Evolutionary conservation across 2,888 invertebrate genomes (phyloP), one percentile per base, ranked within the genome.

Genomic region (Epinotia brunnichana): DNA sequence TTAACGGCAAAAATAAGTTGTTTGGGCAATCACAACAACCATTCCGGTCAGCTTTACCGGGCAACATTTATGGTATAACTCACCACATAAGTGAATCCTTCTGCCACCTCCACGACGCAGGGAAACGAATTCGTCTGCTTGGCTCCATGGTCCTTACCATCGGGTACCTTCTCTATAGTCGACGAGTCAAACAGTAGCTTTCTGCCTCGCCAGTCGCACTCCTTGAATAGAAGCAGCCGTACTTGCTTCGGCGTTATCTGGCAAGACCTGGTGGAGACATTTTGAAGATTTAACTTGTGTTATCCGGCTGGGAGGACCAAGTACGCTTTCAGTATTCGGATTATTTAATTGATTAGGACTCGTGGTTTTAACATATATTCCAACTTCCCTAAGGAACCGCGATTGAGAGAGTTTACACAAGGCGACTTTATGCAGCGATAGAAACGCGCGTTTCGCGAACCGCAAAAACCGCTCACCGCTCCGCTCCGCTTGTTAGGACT

Each of bases 171-270:
- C 83, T 95, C 94, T 80, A 95, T 91, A 17, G 96, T 94, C 77
- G 95, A 94, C 0, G 98, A 98, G 88, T 98, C 98, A 86, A 97
- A 98, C 69, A 98, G 93, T 51, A 98, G 91, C 80, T 96, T 96
- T 74, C 97, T 94, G 35, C 97, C 97, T 75, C 96, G 94, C 89
- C 96, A 95, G 85, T 98, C 97, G 87, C 97, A 97, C 93, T 98
- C 98, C 84, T 96, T 95, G 90, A 96, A 97, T 77, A 98, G 94
- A 83, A 98, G 94, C 81, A 98, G 94, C 79, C 98, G 94, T 74
- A 98, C 95, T 94, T 96, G 96, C 85, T 95, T 95, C 77, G 94
- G 94, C 82, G 94, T 95, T 90, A 96, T 95, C 80, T 95, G 94
- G 87, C 95, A 94, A 78, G 93, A 89, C 83, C 94, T 94, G 82